These are phyloP conservation scores for Harpalus rufipes DNA, from an alignment of 2,888 invertebrate species.

Conservation along the genomic window DNA sequence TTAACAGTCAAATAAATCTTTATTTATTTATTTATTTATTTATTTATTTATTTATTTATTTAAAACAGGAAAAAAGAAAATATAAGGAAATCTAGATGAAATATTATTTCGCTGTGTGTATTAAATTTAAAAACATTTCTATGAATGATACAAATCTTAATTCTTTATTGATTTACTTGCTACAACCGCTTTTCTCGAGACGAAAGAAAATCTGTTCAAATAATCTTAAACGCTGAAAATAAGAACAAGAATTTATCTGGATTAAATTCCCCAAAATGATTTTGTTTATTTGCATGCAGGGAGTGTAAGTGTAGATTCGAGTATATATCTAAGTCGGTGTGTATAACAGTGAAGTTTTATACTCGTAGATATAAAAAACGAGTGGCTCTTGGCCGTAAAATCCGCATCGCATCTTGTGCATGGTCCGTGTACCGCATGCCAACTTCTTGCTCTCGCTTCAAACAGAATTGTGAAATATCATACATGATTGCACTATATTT, in stretches of 20 bases:
- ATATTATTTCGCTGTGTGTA: neutral
- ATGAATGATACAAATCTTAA: neutral
- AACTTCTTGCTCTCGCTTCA: neutral
- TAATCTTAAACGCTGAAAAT: neutral
- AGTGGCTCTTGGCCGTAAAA: conserved; percentile 35
- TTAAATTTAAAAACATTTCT: neutral
- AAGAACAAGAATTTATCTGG: neutral
- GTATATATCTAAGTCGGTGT: conserved; percentile 11
- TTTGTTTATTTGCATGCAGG: conserved; percentile 41
- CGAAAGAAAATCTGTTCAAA: neutral
- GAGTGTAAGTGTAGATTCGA: conserved; percentile 36
- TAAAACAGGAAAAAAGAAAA: too few species aligned
- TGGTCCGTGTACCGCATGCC: conserved; percentile 20
- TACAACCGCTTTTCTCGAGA: too few species aligned
- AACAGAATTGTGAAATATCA: conserved; percentile 54
- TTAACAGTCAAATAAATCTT: too few species aligned
- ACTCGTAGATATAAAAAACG: conserved; percentile 29
- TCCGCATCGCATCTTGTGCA: conserved; percentile 39
- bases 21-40: too few species aligned
- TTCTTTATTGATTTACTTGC: neutral
- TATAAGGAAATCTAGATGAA: neutral
- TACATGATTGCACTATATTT: conserved; percentile 53
- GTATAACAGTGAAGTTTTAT: conserved; percentile 49
- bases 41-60: too few species aligned
- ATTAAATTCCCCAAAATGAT: conserved; percentile 16